These are phyloP conservation scores for Sparidentex hasta DNA, from an alignment of 2,797 vertebrate genomes.

Conservation along the genomic window DNA sequence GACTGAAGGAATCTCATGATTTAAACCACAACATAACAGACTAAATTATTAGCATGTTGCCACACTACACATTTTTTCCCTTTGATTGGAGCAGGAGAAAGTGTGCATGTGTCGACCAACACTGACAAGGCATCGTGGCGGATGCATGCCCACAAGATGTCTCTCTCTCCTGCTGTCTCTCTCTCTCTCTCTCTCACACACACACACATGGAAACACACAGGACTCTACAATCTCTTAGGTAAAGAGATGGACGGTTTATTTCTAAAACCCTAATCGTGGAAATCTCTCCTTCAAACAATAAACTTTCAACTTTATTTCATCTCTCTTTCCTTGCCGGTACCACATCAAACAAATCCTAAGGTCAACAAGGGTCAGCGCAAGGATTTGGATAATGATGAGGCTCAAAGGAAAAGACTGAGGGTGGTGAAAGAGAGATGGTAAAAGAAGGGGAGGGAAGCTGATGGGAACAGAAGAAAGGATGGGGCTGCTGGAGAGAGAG, in stretches of 20 bases:
- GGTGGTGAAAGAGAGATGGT: constrained; percentile 67
- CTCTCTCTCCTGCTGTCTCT: constrained; percentile 35
- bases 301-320: constrained; percentile 76
- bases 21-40: constrained; percentile 78
- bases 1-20: constrained; percentile 82
- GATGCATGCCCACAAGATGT: constrained; percentile 11
- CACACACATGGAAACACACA: constrained; percentile 30
- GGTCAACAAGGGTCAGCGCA: constrained; percentile 79
- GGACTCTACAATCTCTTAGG: constrained; percentile 51
- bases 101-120: constrained; percentile 54
- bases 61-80: constrained; percentile 46
- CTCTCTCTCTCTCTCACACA: constrained; percentile 14
- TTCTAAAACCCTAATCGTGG: constrained; percentile 76
- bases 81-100: constrained; percentile 64
- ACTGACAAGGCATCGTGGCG: constrained; percentile 36
- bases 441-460: constrained; percentile 60
- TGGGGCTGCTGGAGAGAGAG: constrained; percentile 54
- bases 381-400: constrained; percentile 82
- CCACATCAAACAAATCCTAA: constrained; percentile 80
- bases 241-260: constrained; percentile 74
- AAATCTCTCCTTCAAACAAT: constrained; percentile 79
- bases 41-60: constrained; percentile 83
- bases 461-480: constrained; percentile 68
- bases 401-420: constrained; percentile 71
- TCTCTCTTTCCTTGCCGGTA: constrained; percentile 63